Conservation (phyloP, 2,888 invertebrate species). For the Heteropelma amictum region DNA sequence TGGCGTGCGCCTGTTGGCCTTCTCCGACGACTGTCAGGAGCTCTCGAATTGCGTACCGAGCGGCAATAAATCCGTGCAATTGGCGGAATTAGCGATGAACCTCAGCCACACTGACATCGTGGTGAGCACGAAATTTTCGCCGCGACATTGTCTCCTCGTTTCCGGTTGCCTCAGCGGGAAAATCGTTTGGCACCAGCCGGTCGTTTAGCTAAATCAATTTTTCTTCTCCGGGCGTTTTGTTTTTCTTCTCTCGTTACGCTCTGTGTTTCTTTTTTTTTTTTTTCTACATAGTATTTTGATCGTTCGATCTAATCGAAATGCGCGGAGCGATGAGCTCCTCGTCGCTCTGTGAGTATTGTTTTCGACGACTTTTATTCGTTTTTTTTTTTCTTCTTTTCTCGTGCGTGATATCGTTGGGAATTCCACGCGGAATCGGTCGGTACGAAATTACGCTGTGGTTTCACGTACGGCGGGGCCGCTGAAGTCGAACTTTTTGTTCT, state of each 20-base stretch:
- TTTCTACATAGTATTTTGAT: neutral
- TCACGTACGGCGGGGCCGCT: too few relatives aligned
- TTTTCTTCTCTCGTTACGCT: slow-evolving; percentile 5
- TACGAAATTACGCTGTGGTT: too few relatives aligned
- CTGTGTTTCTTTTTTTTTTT: neutral
- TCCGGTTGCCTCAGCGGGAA: slow-evolving; percentile 94
- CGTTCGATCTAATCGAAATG: neutral
- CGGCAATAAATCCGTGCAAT: slow-evolving; percentile 76
- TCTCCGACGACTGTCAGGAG: slow-evolving; percentile 88
- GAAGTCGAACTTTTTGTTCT: too few relatives aligned
- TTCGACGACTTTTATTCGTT: too few relatives aligned
- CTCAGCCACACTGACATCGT: slow-evolving; percentile 91
- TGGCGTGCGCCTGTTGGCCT: slow-evolving; percentile 91
- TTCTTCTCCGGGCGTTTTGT: neutral
- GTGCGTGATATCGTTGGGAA: too few relatives aligned
- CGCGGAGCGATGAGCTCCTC: too few relatives aligned
- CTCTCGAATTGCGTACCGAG: slow-evolving; percentile 84
- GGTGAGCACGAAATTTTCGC: slow-evolving; percentile 94
- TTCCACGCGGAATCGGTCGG: too few relatives aligned
- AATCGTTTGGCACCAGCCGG: slow-evolving; percentile 93
- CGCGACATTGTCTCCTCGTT: slow-evolving; percentile 90
- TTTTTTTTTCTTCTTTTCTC: too few relatives aligned
- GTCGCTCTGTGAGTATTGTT: too few relatives aligned
- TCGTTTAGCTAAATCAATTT: slow-evolving; percentile 66
- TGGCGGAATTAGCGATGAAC: slow-evolving; percentile 84